Evolutionary conservation across 2,797 vertebrate genomes (phyloP), one percentile per base, ranked within the genome.

Genomic region (Epinephelus awoara): DNA sequence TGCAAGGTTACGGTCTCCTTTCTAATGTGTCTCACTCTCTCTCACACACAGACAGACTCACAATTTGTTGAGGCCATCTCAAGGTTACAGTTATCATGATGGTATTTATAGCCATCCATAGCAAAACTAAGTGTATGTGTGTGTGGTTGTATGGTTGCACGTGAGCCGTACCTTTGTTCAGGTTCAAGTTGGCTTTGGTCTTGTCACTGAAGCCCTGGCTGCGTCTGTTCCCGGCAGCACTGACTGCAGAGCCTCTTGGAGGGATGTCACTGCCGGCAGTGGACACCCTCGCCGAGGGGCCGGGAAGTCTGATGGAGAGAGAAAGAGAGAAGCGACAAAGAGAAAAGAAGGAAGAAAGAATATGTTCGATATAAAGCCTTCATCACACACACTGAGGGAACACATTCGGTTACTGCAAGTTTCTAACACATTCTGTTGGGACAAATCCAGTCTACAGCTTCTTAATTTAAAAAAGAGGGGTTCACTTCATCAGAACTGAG

Each of bases 171-270:
- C 98, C 98, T 98, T 95, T 98, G 89, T 96, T 96, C 87, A 85
- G 91, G 42, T 95, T 94, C 38, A 94, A 90, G 88, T 90, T 95
- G 57, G 95, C 96, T 94, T 97, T 99, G 71, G 97, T 96, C 94
- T 99, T 99, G 90, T 99, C 97, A 89, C 95, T 97, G 93, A 98
- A 98, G 94, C 96, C 98, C 95, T 98, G 98, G 89, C 98, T 99
- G 82, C 98, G 97, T 27, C 98, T 94, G 92, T 97, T 98, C 89
- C 96, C 97, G 42, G 92, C 80, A 83, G 96, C 94, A 85, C 94
- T 85, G 78, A 95, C 83, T 34, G 96, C 40, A 42, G 40, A 92
- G 75, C 96, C 95, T 64, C 97, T 96, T 7, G 95, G 87, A 89
- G 97, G 96, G 93, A 95, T 91, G 89, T 99, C 98, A 58, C 96